Conservation (phyloP, 2,113 vertebrate species). For the Taurulus bubalis region DNA sequence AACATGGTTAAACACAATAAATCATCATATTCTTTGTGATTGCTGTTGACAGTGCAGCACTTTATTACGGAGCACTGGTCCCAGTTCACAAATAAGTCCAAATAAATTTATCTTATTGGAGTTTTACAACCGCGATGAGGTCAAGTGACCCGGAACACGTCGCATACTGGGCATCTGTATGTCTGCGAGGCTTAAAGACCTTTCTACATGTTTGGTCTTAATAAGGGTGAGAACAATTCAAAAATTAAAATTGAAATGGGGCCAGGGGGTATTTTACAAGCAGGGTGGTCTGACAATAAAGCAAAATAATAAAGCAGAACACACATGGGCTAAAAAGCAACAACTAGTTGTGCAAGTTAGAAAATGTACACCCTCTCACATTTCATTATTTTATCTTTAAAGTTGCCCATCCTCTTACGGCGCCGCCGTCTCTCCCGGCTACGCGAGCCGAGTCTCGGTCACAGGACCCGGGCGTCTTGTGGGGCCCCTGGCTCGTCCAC, state of each 20-base stretch:
- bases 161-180: no score
- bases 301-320: neutral
- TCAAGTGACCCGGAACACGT: neutral
- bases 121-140: neutral
- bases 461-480: constrained; percentile 50
- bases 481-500: constrained; percentile 64
- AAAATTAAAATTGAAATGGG: neutral
- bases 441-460: constrained; percentile 18
- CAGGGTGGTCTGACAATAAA: neutral
- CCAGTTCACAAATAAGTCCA: neutral
- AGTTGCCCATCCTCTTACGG: no score
- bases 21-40: neutral
- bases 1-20: no score
- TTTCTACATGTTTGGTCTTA: neutral
- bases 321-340: neutral
- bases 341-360: rapidly evolving
- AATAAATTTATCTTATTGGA: neutral
- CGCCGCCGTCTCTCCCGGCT: neutral
- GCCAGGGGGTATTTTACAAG: neutral
- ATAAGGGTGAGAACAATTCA: neutral
- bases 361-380: neutral
- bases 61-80: no score
- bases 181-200: neutral
- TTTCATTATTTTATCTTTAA: no score
- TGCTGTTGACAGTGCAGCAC: neutral